Base-by-base conservation (phyloP, 2,888 invertebrate species). In the Drosophila mayaguana region DNA sequence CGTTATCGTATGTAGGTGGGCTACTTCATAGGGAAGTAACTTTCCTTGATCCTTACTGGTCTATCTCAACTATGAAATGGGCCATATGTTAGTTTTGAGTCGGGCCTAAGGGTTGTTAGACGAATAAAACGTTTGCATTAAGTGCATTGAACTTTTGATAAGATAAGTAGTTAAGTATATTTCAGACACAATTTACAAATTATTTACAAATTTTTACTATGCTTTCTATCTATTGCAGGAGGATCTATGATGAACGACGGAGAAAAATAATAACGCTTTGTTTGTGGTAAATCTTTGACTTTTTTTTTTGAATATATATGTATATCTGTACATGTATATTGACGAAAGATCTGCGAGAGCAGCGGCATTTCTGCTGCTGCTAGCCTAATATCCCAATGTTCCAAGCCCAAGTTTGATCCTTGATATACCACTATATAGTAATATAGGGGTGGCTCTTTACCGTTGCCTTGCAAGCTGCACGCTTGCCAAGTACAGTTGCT, bases 181-280 rank as follows among this genome's bases (percentile, higher is more conserved):
- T 25, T 42, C 5, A 38, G 32, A 40, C 34, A 22, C n/a, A 45
- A 25, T n/a, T n/a, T n/a, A n/a, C n/a, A n/a, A n/a, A n/a, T 43
- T 50, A 12, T 34, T 75, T 66, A 69, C 25, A n/a, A 59, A 46
- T 53, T 16, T 54, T n/a, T 55, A 12, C 18, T n/a, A 12, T 40
- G 34, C 46, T 11, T 45, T 50, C 38, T 32, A 60, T 87, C 22
- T 75, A 25, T 91, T 92, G 11, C 83, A 92, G 92, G 92, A 91
- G 84, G 85, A 92, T 91, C 91, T 91, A 90, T 89, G 85, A 92
- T 92, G 91, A 91, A 92, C 92, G 90, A 91, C 89, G 89, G 83
- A 89, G 88, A 89, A 85, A 91, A 91, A 90, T 91, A 91, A 90
- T 91, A 92, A 91, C 83, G 88, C 90, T 91, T 91, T 89, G 90